These are phyloP conservation scores for Drosophila koepferae DNA, from an alignment of 2,888 invertebrate genomes.

Conservation along the genomic window DNA sequence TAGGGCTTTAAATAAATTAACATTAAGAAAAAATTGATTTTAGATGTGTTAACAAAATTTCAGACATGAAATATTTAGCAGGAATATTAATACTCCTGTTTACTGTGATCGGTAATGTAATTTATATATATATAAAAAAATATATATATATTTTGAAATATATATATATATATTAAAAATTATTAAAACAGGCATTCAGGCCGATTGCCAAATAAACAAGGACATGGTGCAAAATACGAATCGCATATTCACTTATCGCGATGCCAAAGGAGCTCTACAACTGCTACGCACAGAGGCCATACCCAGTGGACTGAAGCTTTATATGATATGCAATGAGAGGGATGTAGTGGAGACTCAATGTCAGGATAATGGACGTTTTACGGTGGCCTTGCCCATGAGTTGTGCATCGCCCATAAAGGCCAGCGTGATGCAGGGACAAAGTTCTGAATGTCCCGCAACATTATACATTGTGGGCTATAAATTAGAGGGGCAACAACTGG, in stretches of 20 bases:
- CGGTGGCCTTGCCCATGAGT: constrained; percentile 31
- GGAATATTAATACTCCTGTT: not conserved
- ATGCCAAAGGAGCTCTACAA: constrained; percentile 36
- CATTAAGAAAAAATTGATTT: not conserved
- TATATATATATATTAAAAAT: no score
- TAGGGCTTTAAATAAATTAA: not conserved
- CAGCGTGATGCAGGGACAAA: not conserved
- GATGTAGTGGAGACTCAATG: constrained; percentile 53
- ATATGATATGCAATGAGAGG: constrained; percentile 45
- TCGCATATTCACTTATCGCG: constrained; percentile 58
- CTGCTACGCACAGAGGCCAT: constrained; percentile 57
- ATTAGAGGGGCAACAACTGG: constrained; percentile 36
- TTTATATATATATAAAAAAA: no score
- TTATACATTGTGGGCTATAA: constrained; percentile 57
- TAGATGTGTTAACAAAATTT: constrained; percentile 1
- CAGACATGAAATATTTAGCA: not conserved
- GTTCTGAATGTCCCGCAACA: constrained; percentile 30
- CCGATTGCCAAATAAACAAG: constrained; percentile 32
- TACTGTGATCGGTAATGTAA: not conserved
- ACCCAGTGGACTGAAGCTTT: constrained; percentile 36
- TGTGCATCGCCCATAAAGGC: constrained; percentile 52
- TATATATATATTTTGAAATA: no score
- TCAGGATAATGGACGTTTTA: constrained; percentile 41
- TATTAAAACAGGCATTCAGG: not conserved
- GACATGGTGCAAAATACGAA: constrained; percentile 47